Percentiles rank a stretch among this genome's conserved stretches.
Evolutionary conservation across 2,888 invertebrate species (phyloP).

Genomic region (Calliopum simillimum): DNA sequence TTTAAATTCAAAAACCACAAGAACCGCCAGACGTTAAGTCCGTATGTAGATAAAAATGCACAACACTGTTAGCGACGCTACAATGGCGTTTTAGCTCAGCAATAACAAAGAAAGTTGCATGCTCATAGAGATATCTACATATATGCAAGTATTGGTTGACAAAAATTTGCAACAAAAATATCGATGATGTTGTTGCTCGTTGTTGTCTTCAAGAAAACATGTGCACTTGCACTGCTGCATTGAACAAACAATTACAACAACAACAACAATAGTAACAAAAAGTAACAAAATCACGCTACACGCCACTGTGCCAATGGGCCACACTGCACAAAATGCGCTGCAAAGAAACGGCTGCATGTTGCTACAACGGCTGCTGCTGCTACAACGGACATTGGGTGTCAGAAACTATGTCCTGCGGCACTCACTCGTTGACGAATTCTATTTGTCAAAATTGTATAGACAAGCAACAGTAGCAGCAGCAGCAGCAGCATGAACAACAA

Average conservation of each 20-base stretch:
- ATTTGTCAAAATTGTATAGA: conserved; percentile 16
- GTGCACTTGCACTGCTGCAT: not conserved
- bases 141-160: too few species aligned
- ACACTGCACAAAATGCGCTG: not conserved
- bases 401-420: conserved; percentile 11
- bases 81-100: too few species aligned
- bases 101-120: too few species aligned
- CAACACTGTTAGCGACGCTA: too few species aligned
- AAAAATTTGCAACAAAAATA: not conserved
- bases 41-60: too few species aligned
- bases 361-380: not conserved
- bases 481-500: not conserved
- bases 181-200: conserved; percentile 1
- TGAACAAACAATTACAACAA: not conserved
- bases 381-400: conserved; percentile 7
- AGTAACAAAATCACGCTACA: too few species aligned
- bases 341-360: too few species aligned
- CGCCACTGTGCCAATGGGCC: not conserved
- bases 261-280: too few species aligned
- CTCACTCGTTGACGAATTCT: conserved; percentile 21
- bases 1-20: too few species aligned
- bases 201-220: not conserved
- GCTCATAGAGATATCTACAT: too few species aligned
- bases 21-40: too few species aligned
- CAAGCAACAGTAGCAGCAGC: too few species aligned